Evolutionary conservation across 2,797 vertebrate genomes (phyloP), one percentile per base, ranked within the genome.

Genomic region (Enteromius unitaeniatus): DNA sequence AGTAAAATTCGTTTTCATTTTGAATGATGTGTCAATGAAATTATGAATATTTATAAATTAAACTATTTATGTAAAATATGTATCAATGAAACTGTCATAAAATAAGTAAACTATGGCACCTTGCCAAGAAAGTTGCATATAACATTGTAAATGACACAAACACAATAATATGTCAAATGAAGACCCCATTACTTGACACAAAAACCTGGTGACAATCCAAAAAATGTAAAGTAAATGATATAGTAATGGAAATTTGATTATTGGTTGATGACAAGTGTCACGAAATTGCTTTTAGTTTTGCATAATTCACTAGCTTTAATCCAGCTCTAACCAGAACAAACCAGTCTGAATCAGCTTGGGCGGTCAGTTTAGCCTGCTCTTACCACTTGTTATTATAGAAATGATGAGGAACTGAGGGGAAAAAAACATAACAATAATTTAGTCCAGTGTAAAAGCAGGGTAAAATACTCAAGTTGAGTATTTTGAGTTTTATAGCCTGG

Each of bases 261-360:
- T 58, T 21, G 0, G 2, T 76, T 53, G 19, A 19, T 74, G 28
- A 74, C 8, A 51, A 9, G 9, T 51, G 17, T 1, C 15, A 2
- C 23, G n/a, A 70, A 26, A 68, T 34, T n/a, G 19, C 19, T 13
- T n/a, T 68, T 37, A 2, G 31, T 60, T 42, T 60, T 55, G 19
- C 53, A 26, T 11, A 60, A 14, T 37, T 42, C 7, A 6, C 14
- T 15, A 60, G 53, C 37, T 28, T 31, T 62, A 47, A 55, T n/a
- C 23, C 23, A 64, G 23, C 10, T 47, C 53, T 60, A 47, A 31
- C 76, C 58, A 47, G 40, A 28, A 78, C 62, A 78, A 47, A 62
- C 75, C 75, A 47, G 58, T 28, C 1, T 78, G 23, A 23, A 78
- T 3, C 23, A 45, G 40, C 37, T 21, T 28, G 14, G 37, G 28